Evolutionary conservation across 2,888 invertebrate species (phyloP).

Genomic region (Kuschelorhynchus macadamiae): DNA sequence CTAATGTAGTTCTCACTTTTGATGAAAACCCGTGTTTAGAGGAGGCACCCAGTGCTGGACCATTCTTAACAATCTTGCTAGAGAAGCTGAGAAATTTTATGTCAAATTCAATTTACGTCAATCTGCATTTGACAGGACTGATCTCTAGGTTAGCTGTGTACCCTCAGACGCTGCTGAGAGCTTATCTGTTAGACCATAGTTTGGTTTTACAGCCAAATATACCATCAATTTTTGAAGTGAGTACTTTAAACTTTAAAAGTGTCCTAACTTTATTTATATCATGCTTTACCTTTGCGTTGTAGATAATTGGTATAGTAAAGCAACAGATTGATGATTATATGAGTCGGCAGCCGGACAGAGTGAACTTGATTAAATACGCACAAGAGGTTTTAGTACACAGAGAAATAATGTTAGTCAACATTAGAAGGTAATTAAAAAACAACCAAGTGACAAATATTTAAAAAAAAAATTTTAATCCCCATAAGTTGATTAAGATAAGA

Average conservation of each 20-base stretch:
- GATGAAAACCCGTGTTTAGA: constrained; percentile 69
- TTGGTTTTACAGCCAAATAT: constrained; percentile 91
- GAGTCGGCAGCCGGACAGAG: constrained; percentile 72
- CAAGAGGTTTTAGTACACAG: constrained; percentile 84
- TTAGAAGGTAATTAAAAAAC: constrained; percentile 69
- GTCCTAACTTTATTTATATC: too few species aligned
- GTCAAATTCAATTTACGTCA: constrained; percentile 86
- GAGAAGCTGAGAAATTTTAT: constrained; percentile 87
- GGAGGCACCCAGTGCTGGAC: constrained; percentile 73
- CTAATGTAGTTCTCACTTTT: constrained; percentile 56
- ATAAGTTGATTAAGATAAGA: too few species aligned
- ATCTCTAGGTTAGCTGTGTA: constrained; percentile 89
- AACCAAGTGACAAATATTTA: too few species aligned
- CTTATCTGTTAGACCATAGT: constrained; percentile 88
- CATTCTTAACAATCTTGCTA: constrained; percentile 86
- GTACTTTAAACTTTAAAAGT: constrained; percentile 38
- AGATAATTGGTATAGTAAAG: constrained; percentile 85
- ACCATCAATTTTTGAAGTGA: constrained; percentile 91
- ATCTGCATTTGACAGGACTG: constrained; percentile 89
- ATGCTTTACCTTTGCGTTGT: too few species aligned
- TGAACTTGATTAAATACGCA: constrained; percentile 82
- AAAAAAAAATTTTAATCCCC: too few species aligned
- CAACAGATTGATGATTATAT: constrained; percentile 89
- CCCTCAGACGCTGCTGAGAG: constrained; percentile 89
- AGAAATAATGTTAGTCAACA: constrained; percentile 82